Percentiles rank a stretch among this genome's conserved stretches.
These are phyloP conservation scores for Coregonus sp. DNA, from an alignment of 2,797 vertebrate genomes.

Conservation along the genomic window DNA sequence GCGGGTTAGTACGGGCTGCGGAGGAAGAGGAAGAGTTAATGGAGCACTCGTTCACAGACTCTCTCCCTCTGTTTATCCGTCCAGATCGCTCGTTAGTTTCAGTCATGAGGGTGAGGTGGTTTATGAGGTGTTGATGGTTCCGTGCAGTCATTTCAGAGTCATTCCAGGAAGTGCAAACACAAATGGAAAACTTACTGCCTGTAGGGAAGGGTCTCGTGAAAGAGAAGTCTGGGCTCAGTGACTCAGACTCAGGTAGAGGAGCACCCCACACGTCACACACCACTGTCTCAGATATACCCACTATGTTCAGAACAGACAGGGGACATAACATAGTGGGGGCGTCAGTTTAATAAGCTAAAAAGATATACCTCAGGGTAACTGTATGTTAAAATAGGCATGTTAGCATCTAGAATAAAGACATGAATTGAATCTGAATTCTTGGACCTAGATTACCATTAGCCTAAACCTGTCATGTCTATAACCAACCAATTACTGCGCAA, in stretches of 20 bases:
- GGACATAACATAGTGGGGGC: conserved; percentile 60
- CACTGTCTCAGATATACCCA: conserved; percentile 78
- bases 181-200: conserved; percentile 88
- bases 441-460: no score
- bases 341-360: background rate
- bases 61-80: conserved; percentile 6
- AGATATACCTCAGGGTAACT: background rate
- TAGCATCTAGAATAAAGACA: background rate
- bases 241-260: conserved; percentile 64
- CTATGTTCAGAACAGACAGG: conserved; percentile 73
- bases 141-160: conserved; percentile 58
- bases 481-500: no score
- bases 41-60: conserved; percentile 17
- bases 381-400: no score
- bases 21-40: conserved; percentile 23
- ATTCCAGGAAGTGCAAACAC: conserved; percentile 15
- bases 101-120: conserved; percentile 24
- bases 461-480: no score
- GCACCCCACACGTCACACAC: conserved; percentile 70
- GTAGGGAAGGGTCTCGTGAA: conserved; percentile 87
- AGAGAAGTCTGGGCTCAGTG: conserved; percentile 77
- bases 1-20: conserved; percentile 40
- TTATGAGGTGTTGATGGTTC: conserved; percentile 56
- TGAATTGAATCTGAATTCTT: no score
- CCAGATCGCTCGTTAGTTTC: conserved; percentile 29